phyloP scores from a whole-genome alignment of 1,140 invertebrate species.

The Drosophila chauvacae region DNA sequence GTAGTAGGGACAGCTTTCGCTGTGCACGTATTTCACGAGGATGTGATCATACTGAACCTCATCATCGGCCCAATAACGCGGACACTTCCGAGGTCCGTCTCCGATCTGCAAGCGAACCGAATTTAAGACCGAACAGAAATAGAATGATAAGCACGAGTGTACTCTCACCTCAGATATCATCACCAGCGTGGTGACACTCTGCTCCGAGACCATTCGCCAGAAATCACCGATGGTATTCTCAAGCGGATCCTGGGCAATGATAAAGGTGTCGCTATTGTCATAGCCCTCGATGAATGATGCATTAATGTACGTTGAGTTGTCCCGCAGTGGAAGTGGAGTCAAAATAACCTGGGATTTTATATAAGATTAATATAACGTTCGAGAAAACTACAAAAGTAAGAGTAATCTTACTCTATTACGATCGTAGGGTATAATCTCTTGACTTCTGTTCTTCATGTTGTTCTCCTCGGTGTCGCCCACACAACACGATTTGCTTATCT shows the following conservation, averaged over 20 bases:
- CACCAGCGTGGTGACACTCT: conserved; percentile 95
- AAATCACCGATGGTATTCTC: conserved; percentile 96
- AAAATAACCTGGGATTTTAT: conserved; percentile 71
- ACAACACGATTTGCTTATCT: conserved; percentile 92
- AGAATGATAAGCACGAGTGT: background rate
- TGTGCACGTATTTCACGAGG: conserved; percentile 93
- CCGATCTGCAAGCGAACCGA: conserved; percentile 85
- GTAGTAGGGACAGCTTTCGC: conserved; percentile 94
- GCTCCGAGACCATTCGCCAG: conserved; percentile 98
- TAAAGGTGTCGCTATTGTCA: conserved; percentile 96
- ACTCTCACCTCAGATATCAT: conserved; percentile 96
- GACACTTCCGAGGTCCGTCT: conserved; percentile 91
- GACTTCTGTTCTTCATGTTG: conserved; percentile 93
- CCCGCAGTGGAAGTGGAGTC: conserved; percentile 91
- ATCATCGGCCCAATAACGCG: conserved; percentile 96
- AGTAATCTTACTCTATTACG: conserved; percentile 94
- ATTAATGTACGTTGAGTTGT: conserved; percentile 98
- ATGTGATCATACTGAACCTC: conserved; percentile 93
- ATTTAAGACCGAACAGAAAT: background rate
- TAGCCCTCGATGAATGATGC: conserved; percentile 98
- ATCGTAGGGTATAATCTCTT: conserved; percentile 95
- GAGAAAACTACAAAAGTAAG: background rate
- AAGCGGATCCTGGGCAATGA: conserved; percentile 97
- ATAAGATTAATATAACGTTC: background rate
- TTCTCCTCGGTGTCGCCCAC: conserved; percentile 94